Base-by-base conservation (phyloP, 2,113 vertebrate genomes). In the Leptodactylus fuscus region DNA sequence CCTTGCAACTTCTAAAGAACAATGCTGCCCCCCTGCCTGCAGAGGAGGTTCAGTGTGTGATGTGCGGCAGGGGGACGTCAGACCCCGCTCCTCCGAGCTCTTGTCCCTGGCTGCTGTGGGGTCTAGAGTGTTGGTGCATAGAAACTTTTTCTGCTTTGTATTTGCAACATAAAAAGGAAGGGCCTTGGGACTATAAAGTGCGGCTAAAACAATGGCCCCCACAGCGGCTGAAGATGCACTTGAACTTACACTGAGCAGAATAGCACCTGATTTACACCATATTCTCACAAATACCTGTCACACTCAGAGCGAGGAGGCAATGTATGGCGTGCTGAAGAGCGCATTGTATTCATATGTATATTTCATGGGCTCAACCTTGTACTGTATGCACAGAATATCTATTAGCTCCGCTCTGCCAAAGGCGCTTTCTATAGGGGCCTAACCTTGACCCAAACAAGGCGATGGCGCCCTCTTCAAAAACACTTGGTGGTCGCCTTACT, bases 151-250 rank as follows among this genome's bases (percentile, higher is more conserved):
- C 9, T 16, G 62, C 51, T 78, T 78, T 85, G 48, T 38, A 20
- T 80, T 44, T 16, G 2, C 1, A 15, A 80, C 76, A 71, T 85
- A 34, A 85, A 80, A 80, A 44, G 65, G 83, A 78, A 55, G 62
- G 76, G n/a, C 83, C 83, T 85, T 85, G 83, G 73, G 49, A 67
- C 55, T 7, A 18, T 48, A 27, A 48, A 85, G 83, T 80, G 76
- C 24, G 15, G 36, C 36, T 85, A 85, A 85, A 69, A 85, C 83
- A 85, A 85, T 55, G n/a, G 22, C 12, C 22, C 32, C 22, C 6
- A 11, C 74, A 6, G 74, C 22, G 0, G 27, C 24, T 55, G 73
- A 41, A 65, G n/a, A 53, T 69, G 36, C 67, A 73, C 69, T 83
- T 73, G 20, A 83, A 55, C 67, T 41, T 27, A 29, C 55, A 29